A percentile compares a stretch with the other conserved stretches of the same genome.
phyloP scores from a whole-genome alignment of 2,888 invertebrate genomes.

The Campoletis raptor region DNA sequence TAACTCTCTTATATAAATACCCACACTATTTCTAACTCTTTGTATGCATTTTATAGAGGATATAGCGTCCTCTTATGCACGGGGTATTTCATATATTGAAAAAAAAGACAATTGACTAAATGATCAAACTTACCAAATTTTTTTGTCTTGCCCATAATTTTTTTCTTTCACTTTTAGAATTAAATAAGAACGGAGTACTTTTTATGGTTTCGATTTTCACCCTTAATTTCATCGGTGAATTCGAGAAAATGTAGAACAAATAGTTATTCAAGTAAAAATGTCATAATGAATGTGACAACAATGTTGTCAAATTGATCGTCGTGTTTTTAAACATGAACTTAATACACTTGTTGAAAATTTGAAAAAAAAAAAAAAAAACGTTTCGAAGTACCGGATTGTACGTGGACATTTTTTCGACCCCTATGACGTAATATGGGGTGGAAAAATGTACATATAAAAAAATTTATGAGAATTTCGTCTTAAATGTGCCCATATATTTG shows the following conservation, averaged over 20 bases:
- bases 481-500: conserved; percentile 26
- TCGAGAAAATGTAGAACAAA: not conserved
- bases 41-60: not conserved
- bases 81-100: not conserved
- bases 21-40: conserved; percentile 29
- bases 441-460: conserved; percentile 7
- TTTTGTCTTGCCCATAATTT: not conserved
- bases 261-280: not conserved
- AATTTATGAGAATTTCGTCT: conserved; percentile 10
- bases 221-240: too few species aligned
- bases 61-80: not conserved
- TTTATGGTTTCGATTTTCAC: not conserved
- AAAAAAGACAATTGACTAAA: not conserved
- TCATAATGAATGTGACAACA: not conserved
- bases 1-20: conserved; percentile 29
- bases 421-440: not conserved
- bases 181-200: not conserved
- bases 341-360: not conserved
- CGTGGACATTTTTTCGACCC: not conserved
- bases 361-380: not conserved
- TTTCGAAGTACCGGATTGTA: not conserved
- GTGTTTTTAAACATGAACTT: not conserved
- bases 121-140: not conserved
- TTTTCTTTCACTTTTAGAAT: not conserved
- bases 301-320: not conserved